These are phyloP conservation scores for Andrena minutula DNA, from an alignment of 2,888 invertebrate genomes.

Conservation along the genomic window DNA sequence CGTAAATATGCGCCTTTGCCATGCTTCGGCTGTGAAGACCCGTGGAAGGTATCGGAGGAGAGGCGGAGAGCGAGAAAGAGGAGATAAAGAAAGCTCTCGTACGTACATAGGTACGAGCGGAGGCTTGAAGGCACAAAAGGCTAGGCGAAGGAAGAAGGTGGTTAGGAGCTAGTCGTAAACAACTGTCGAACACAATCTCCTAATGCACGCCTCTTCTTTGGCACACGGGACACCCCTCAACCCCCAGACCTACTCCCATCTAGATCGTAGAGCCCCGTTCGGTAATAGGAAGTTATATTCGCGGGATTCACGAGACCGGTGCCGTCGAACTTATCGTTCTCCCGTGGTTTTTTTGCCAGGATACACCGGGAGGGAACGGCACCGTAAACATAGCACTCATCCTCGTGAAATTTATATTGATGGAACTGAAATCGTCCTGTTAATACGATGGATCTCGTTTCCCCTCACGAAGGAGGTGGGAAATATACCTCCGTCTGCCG, in stretches of 20 bases:
- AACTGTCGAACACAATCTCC: constrained; percentile 84
- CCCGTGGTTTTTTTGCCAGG: constrained; percentile 21
- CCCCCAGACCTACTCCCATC: constrained; percentile 34
- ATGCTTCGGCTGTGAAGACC: constrained; percentile 48
- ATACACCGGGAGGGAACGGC: constrained; percentile 1
- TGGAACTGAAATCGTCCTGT: constrained; percentile 22
- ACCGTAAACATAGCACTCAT: constrained; percentile 51
- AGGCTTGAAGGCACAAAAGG: constrained; percentile 66
- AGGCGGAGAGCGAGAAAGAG: constrained; percentile 45
- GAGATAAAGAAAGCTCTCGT: constrained; percentile 65
- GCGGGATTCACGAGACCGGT: constrained; percentile 67
- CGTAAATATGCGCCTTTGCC: constrained; percentile 77
- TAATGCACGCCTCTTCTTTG: constrained; percentile 83
- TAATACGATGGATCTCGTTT: constrained; percentile 41
- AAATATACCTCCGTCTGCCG: neutral
- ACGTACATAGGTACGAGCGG: constrained; percentile 60
- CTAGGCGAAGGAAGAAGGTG: constrained; percentile 69
- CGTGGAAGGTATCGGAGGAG: constrained; percentile 36
- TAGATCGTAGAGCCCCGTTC: constrained; percentile 61
- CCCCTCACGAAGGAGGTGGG: neutral
- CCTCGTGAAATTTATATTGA: constrained; percentile 41
- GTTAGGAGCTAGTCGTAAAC: constrained; percentile 81
- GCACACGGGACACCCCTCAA: constrained; percentile 67
- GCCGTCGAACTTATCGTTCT: constrained; percentile 61
- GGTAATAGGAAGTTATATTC: constrained; percentile 82